A percentile compares a stretch with the other conserved stretches of the same genome.
These are phyloP conservation scores for Leptinotarsa texana DNA, from an alignment of 1,140 invertebrate species.

Conservation along the genomic window DNA sequence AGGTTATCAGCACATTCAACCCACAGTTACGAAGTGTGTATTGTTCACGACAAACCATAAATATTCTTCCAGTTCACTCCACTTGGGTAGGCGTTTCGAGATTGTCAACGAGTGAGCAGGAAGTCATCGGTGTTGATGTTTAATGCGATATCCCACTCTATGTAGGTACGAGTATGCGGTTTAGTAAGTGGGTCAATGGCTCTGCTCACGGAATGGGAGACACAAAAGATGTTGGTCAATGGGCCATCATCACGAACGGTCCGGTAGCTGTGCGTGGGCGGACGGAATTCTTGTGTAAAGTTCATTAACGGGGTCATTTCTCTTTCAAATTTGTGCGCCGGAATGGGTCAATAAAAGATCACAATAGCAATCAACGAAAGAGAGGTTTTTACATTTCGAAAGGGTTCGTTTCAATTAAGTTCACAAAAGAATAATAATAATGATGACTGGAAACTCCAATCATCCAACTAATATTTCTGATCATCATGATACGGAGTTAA, in stretches of 20 bases:
- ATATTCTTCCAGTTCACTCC: not conserved
- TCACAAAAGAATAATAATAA: no score
- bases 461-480: no score
- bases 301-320: not conserved
- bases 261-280: not conserved
- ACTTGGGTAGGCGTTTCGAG: not conserved
- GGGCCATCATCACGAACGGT: not conserved
- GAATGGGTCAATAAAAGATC: no score
- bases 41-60: not conserved
- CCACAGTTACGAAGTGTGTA: no score
- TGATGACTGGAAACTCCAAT: no score
- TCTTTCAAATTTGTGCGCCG: no score
- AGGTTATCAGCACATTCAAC: no score
- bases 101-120: slow-evolving; percentile 2
- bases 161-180: not conserved
- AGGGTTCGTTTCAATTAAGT: no score
- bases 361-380: no score
- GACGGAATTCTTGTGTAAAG: not conserved
- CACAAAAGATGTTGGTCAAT: slow-evolving; percentile 18
- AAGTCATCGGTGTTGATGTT: slow-evolving; percentile 1
- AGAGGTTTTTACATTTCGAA: no score
- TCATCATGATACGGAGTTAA: no score
- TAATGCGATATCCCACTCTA: slow-evolving; percentile 1
- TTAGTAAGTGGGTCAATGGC: slow-evolving; percentile 10
- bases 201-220: not conserved